Evolutionary conservation across 2,888 invertebrate species (phyloP).

Genomic region (Temnothorax unifasciatus): DNA sequence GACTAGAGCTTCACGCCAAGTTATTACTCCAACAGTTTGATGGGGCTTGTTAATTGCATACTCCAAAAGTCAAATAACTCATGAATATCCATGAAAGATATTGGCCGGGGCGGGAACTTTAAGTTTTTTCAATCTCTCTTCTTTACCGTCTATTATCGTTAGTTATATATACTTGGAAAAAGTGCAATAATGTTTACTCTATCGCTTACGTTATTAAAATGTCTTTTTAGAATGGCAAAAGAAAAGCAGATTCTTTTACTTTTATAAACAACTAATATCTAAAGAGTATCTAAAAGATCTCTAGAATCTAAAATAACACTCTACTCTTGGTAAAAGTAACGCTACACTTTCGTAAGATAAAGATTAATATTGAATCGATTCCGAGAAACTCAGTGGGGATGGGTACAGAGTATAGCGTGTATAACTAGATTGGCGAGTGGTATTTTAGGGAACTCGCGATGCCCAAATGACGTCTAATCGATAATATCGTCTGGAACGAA

Average conservation of each 20-base stretch:
- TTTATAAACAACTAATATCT: neutral
- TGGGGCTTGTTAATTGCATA: slow-evolving; percentile 54
- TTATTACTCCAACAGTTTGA: slow-evolving; percentile 47
- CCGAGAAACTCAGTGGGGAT: neutral
- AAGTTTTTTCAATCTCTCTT: slow-evolving; percentile 42
- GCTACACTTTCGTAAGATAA: neutral
- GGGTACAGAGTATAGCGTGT: neutral
- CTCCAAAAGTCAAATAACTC: slow-evolving; percentile 55
- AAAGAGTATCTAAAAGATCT: neutral
- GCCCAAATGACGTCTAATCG: slow-evolving; percentile 75
- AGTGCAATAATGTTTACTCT: slow-evolving; percentile 20
- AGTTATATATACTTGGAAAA: slow-evolving; percentile 14
- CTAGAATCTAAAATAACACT: neutral
- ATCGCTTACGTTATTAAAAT: slow-evolving; percentile 21
- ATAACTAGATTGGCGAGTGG: slow-evolving; percentile 29
- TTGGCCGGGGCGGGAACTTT: slow-evolving; percentile 23
- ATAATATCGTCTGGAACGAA: slow-evolving; percentile 74
- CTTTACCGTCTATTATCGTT: slow-evolving; percentile 24
- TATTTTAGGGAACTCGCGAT: slow-evolving; percentile 59
- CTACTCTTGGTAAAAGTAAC: neutral
- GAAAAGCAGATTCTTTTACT: neutral
- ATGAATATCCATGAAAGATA: slow-evolving; percentile 54
- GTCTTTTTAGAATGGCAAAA: neutral
- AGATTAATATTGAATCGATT: slow-evolving; percentile 23
- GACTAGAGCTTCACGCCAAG: slow-evolving; percentile 17